phyloP scores from a whole-genome alignment of 2,113 vertebrate species.

The Pedetes capensis region DNA sequence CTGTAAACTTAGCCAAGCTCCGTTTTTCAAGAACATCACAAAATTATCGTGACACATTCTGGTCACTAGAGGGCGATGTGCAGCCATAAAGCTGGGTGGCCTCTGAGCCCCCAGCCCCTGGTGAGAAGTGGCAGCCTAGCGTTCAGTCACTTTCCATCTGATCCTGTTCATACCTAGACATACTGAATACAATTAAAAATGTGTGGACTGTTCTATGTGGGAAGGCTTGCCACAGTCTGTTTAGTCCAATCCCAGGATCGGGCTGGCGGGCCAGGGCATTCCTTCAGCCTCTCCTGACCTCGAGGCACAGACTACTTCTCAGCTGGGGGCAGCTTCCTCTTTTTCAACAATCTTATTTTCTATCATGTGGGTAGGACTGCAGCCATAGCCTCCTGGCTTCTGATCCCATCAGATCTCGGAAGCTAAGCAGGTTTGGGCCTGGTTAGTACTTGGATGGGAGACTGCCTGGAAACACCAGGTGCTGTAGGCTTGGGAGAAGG shows the following conservation, averaged over 20 bases:
- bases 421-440: too few species aligned
- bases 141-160: neutral
- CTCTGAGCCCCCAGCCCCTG: neutral
- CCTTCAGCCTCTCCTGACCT: neutral
- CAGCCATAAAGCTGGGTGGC: slow-evolving; percentile 29
- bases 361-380: neutral
- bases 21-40: neutral
- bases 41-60: neutral
- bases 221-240: neutral
- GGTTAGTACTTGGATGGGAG: too few species aligned
- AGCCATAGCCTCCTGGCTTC: too few species aligned
- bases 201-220: neutral
- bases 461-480: too few species aligned
- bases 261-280: neutral
- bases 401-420: too few species aligned
- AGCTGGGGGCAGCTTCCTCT: neutral
- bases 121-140: neutral
- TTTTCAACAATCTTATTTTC: neutral
- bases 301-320: neutral
- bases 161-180: neutral
- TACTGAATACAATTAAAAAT: neutral
- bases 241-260: neutral
- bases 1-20: neutral
- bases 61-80: slow-evolving; percentile 66
- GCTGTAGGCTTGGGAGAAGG: too few species aligned